Evolutionary conservation across 2,113 vertebrate genomes (phyloP).

Genomic region (Eretmochelys imbricata): DNA sequence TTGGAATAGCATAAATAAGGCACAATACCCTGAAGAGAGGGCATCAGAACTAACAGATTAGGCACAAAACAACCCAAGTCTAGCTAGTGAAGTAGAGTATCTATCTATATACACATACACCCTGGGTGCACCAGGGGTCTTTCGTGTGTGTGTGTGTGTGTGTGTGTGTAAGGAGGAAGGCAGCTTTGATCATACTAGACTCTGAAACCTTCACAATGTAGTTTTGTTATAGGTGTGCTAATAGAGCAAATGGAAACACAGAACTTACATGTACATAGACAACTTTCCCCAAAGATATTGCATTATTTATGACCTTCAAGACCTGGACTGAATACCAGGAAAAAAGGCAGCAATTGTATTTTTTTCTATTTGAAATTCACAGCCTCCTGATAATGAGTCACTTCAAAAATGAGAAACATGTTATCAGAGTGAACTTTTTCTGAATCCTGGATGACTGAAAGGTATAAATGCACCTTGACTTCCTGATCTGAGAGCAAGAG

Average conservation of each 20-base stretch:
- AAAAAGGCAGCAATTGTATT: constrained; percentile 27
- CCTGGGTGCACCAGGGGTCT: neutral
- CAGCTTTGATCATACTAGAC: neutral
- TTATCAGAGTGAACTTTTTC: neutral
- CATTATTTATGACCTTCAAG: constrained; percentile 30
- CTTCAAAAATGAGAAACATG: neutral
- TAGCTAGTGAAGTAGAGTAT: neutral
- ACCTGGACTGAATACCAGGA: constrained; percentile 11
- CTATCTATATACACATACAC: neutral
- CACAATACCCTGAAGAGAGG: neutral
- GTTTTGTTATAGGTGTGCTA: neutral
- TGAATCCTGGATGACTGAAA: neutral
- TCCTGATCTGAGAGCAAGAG: neutral
- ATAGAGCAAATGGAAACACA: constrained; percentile 45
- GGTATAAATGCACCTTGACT: neutral
- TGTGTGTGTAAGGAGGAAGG: neutral
- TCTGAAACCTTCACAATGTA: neutral
- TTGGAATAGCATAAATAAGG: neutral
- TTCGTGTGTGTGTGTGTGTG: neutral
- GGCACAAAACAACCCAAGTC: neutral
- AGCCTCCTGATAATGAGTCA: neutral
- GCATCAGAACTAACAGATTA: neutral
- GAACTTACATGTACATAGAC: constrained; percentile 56
- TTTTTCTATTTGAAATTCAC: neutral
- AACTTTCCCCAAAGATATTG: constrained; percentile 15